phyloP scores from a whole-genome alignment of 1,140 invertebrate species.

The Bombus picipes region DNA sequence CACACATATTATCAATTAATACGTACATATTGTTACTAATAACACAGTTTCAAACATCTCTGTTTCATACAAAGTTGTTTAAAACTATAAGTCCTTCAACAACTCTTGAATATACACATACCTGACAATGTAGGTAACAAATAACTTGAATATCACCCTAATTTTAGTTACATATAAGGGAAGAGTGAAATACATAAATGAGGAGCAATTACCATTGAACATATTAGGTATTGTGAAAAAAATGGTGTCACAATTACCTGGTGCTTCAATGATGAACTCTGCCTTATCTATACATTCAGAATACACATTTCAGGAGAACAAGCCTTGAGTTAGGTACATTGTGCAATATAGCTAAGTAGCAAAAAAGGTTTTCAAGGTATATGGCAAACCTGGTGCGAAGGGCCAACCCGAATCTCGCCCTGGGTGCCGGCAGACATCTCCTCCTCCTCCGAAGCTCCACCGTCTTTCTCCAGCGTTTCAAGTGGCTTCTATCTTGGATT shows the following conservation, averaged over 20 bases:
- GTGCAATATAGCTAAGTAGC: constrained; percentile 78
- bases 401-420: constrained; percentile 97
- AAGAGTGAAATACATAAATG: background rate
- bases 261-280: constrained; percentile 25
- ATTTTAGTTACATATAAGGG: background rate
- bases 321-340: constrained; percentile 78
- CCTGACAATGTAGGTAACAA: constrained; percentile 8
- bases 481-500: constrained; percentile 79
- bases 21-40: background rate
- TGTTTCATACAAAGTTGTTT: constrained; percentile 16
- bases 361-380: constrained; percentile 75
- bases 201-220: constrained; percentile 17
- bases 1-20: background rate
- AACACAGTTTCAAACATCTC: constrained; percentile 12
- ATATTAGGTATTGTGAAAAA: constrained; percentile 31
- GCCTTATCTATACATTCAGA: constrained; percentile 41
- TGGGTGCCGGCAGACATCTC: constrained; percentile 90
- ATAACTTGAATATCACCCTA: background rate
- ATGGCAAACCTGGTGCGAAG: constrained; percentile 92
- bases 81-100: background rate
- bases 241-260: constrained; percentile 29
- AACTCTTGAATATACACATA: constrained; percentile 12
- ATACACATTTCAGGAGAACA: constrained; percentile 64
- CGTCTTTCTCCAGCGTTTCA: constrained; percentile 83
- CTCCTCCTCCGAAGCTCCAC: constrained; percentile 82